Base-by-base conservation (phyloP, 1,140 invertebrate species). In the Drosophila grimshawi region DNA sequence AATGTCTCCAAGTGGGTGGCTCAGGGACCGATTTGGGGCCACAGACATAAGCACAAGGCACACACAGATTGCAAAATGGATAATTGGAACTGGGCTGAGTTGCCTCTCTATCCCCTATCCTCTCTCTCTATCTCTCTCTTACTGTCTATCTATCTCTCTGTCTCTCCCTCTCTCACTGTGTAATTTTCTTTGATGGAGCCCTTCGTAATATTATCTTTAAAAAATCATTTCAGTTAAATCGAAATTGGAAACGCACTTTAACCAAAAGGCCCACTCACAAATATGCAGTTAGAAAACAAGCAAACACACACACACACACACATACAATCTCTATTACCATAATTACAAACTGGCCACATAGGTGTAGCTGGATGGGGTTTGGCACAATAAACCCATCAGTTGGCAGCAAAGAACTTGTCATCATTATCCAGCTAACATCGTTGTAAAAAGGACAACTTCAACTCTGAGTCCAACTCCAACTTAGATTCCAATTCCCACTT, bases 161-260 rank as follows among this genome's bases (percentile, higher is more conserved):
- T 19, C 3, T 27, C 10, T 41, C 1, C 11, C 5, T 53, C 8
- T 10, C 5, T 51, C 52, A 35, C 5, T 39, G 35, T 49, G 62
- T 52, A 39, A 65, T 19, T 52, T 52, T 10, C 71, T 76, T 75
- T 79, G 75, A 81, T 79, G 71, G 35, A 2, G 61, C 29, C 67
- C 72, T 88, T 72, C 83, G 61, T 82, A 82, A 80, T 86, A 82
- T 86, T 89, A 89, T 88, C 80, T 88, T 88, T 83, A 86, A 86
- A 86, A 89, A 89, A 88, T 88, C 83, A 89, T 88, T 83, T 89
- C 69, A 61, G 73, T 83, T 83, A 83, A 81, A 83, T 80, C 85
- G 77, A 83, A 88, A 83, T 89, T 83, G n/a, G 78, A 66, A 57
- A 78, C 80, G 56, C 71, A 81, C 75, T 75, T 85, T 67, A 70